Evolutionary conservation across 2,888 invertebrate species (phyloP).

Genomic region (Tenthredo mesomela): DNA sequence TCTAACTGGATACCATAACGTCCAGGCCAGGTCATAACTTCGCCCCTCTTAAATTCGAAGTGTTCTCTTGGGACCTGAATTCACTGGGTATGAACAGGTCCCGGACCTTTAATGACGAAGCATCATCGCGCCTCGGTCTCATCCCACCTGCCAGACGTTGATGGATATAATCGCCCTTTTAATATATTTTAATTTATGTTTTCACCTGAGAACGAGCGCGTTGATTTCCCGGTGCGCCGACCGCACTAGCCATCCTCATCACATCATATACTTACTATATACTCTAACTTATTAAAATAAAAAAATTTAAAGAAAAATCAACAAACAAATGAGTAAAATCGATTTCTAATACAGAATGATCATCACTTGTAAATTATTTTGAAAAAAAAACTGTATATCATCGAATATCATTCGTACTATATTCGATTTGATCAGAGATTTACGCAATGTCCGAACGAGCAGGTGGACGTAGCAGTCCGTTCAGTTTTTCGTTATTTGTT

Average conservation of each 20-base stretch:
- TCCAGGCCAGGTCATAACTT: not conserved
- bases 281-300: not conserved
- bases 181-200: conserved; percentile 69
- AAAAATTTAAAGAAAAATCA: too few species aligned
- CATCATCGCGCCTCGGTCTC: conserved; percentile 63
- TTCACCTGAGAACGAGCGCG: conserved; percentile 63
- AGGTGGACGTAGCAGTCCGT: not conserved
- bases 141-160: conserved; percentile 62
- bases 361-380: not conserved
- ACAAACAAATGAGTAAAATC: not conserved
- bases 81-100: conserved; percentile 43
- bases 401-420: not conserved
- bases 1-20: conserved; percentile 24
- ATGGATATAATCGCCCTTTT: conserved; percentile 63
- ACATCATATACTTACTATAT: not conserved
- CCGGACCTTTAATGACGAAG: conserved; percentile 63
- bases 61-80: conserved; percentile 16
- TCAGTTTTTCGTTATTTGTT: not conserved
- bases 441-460: not conserved
- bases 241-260: conserved; percentile 21
- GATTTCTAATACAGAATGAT: not conserved
- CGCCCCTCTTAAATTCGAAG: conserved; percentile 23
- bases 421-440: not conserved
- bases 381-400: not conserved
- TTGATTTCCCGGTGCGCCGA: conserved; percentile 59